Percentiles rank a stretch among this genome's conserved stretches.
These are phyloP conservation scores for Erebia palarica DNA, from an alignment of 2,888 invertebrate species.

Conservation along the genomic window DNA sequence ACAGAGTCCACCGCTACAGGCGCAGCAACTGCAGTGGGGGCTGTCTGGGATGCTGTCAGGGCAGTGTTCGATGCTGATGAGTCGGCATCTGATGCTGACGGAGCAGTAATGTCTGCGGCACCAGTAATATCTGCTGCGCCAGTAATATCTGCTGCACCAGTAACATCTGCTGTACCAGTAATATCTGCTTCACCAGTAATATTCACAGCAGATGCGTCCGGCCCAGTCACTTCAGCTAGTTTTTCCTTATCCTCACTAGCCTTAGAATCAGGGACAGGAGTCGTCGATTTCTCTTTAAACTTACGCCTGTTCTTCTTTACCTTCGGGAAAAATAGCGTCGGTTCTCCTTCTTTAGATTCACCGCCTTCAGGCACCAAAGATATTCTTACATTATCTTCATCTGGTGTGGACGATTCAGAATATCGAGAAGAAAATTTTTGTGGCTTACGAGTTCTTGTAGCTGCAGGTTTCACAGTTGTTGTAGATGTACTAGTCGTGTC, in stretches of 20 bases:
- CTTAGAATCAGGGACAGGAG: conserved; percentile 26
- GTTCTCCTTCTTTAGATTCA: conserved; percentile 58
- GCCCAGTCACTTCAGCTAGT: conserved; percentile 23
- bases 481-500: conserved; percentile 44
- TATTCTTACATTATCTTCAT: conserved; percentile 56
- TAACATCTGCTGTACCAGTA: conserved; percentile 4
- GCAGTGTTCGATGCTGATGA: conserved; percentile 41
- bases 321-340: conserved; percentile 68
- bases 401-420: conserved; percentile 40
- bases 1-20: conserved; percentile 53
- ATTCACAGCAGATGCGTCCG: conserved; percentile 33
- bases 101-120: conserved; percentile 28
- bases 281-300: conserved; percentile 45
- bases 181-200: neutral
- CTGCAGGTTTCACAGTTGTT: conserved; percentile 28
- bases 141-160: conserved; percentile 32
- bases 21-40: conserved; percentile 32
- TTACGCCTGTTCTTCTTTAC: conserved; percentile 56
- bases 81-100: conserved; percentile 32
- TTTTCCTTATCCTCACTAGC: conserved; percentile 30
- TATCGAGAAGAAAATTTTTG: conserved; percentile 50
- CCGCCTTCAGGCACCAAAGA: conserved; percentile 61
- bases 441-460: conserved; percentile 29
- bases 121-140: conserved; percentile 29
- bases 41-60: conserved; percentile 37